Conservation (phyloP, 2,888 invertebrate genomes). For the Lochmaea capreae region DNA sequence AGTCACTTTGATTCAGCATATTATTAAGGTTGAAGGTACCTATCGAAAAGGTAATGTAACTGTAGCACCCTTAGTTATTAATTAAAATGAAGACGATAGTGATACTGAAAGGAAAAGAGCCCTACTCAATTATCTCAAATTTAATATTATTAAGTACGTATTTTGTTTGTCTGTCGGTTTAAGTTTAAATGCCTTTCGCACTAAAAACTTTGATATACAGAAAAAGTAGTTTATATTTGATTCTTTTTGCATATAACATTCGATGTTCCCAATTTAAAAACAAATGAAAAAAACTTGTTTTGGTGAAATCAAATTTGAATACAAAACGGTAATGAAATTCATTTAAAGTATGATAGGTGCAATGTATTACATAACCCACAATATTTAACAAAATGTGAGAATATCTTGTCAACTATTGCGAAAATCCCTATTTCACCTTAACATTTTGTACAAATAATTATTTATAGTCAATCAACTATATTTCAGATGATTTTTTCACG, state of each 20-base stretch:
- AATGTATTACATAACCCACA: not conserved
- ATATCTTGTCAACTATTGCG: not conserved
- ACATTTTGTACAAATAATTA: not conserved
- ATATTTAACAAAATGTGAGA: not conserved
- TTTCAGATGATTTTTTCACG: not conserved
- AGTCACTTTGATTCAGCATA: no score
- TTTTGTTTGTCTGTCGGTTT: no score
- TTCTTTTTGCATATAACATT: not conserved
- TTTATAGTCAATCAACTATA: not conserved
- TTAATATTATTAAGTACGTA: no score
- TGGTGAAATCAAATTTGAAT: not conserved
- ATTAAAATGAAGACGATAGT: no score
- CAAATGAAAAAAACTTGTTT: not conserved
- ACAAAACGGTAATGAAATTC: not conserved
- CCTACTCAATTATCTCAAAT: no score
- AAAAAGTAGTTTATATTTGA: no score
- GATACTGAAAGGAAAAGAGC: no score
- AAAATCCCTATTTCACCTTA: not conserved
- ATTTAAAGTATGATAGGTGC: not conserved
- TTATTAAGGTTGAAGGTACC: no score
- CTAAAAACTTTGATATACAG: no score
- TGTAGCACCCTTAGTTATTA: no score
- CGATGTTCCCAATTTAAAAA: not conserved
- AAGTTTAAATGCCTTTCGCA: no score
- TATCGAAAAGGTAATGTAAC: no score